phyloP scores from a whole-genome alignment of 2,113 vertebrate genomes.

The Pygoscelis antarcticus region DNA sequence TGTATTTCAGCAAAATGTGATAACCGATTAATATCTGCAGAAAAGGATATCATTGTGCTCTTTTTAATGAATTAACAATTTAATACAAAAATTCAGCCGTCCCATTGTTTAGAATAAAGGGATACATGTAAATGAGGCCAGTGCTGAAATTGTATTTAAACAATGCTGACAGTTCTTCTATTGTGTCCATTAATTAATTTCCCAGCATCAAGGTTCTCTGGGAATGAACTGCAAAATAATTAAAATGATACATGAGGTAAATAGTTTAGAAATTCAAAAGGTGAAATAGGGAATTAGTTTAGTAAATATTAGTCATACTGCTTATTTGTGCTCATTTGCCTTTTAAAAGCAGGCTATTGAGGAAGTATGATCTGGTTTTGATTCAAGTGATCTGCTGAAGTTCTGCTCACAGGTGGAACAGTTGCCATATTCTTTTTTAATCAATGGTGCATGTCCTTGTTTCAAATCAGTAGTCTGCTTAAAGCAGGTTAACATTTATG shows the following conservation, averaged over 20 bases:
- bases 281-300: conserved; percentile 68
- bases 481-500: not conserved
- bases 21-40: conserved; percentile 64
- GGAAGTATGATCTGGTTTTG: not conserved
- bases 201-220: conserved; percentile 68
- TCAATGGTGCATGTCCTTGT: not conserved
- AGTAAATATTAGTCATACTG: conserved; percentile 68
- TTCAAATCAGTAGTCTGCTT: not conserved
- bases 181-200: conserved; percentile 82
- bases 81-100: conserved; percentile 57
- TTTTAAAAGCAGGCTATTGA: conserved; percentile 32
- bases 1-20: conserved; percentile 51
- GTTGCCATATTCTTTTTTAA: not conserved
- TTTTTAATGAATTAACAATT: conserved; percentile 73
- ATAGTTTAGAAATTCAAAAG: conserved; percentile 75
- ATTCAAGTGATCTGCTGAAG: not conserved
- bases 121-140: conserved; percentile 68
- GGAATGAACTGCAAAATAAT: conserved; percentile 80
- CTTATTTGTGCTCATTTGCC: conserved; percentile 57
- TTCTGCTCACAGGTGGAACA: conserved; percentile 3
- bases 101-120: conserved; percentile 67
- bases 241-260: conserved; percentile 80
- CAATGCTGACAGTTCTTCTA: conserved; percentile 72
- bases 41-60: conserved; percentile 55
- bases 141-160: conserved; percentile 62